phyloP scores from a whole-genome alignment of 2,888 invertebrate species.

The Hipparchia sbordonii region DNA sequence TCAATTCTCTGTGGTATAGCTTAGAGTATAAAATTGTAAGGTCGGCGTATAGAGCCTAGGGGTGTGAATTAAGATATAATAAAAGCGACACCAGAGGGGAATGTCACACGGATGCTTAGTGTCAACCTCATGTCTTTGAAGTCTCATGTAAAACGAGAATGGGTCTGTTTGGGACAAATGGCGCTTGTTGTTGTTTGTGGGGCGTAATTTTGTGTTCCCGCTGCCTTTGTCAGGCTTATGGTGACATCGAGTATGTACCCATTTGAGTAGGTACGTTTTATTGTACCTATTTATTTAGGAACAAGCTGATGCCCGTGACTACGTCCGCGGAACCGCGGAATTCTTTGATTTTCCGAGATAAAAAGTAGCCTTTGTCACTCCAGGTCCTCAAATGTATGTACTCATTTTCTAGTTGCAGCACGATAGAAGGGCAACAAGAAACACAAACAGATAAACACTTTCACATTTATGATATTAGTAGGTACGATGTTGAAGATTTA shows the following conservation, averaged over 20 bases:
- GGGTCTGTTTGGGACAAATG: conserved; percentile 57
- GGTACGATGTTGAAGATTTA: too few species aligned
- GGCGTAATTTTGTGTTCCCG: conserved; percentile 32
- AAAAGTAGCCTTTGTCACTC: too few species aligned
- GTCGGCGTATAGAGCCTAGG: conserved; percentile 56
- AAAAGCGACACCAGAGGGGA: conserved; percentile 67
- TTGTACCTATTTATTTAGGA: not conserved
- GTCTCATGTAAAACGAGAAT: conserved; percentile 62
- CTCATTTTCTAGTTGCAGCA: too few species aligned
- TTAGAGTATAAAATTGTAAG: conserved; percentile 47
- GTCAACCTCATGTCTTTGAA: conserved; percentile 77
- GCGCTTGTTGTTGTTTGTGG: conserved; percentile 40
- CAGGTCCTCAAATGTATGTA: too few species aligned
- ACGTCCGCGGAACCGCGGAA: too few species aligned
- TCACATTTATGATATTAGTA: too few species aligned
- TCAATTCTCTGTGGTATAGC: conserved; percentile 30
- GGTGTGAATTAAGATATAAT: conserved; percentile 81
- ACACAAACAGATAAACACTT: too few species aligned
- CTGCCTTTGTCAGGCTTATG: conserved; percentile 14
- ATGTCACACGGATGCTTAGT: conserved; percentile 74
- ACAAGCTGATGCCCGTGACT: too few species aligned
- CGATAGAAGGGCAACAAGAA: too few species aligned
- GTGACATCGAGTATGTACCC: conserved; percentile 17
- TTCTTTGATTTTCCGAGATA: too few species aligned
- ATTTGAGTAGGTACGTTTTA: not conserved